phyloP scores from a whole-genome alignment of 2,797 vertebrate species.

The Atherinosoma microstoma region DNA sequence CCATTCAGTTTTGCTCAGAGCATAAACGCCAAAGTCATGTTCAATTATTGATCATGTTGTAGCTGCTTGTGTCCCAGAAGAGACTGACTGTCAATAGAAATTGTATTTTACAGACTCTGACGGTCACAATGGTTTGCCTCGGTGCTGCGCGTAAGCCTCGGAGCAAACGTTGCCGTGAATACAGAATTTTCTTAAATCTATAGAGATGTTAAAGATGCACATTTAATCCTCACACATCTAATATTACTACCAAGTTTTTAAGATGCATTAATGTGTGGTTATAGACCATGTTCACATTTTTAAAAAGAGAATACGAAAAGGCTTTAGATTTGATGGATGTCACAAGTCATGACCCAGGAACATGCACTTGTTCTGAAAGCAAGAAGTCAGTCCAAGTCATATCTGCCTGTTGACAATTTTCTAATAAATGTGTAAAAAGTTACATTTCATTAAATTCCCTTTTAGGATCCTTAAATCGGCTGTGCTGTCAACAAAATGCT shows the following conservation, averaged over 20 bases:
- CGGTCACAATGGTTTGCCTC: slow-evolving; percentile 19
- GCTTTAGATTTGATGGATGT: not conserved
- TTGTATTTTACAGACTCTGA: slow-evolving; percentile 28
- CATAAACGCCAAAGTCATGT: slow-evolving; percentile 53
- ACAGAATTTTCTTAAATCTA: not conserved
- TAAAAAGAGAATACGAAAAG: not conserved
- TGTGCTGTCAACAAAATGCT: not conserved
- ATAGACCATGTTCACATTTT: not conserved
- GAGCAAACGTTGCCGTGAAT: slow-evolving; percentile 22
- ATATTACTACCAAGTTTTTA: slow-evolving; percentile 3
- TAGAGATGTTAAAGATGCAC: not conserved
- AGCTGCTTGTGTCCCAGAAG: slow-evolving; percentile 22
- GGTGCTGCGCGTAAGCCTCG: not conserved
- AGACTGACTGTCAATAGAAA: slow-evolving; percentile 38
- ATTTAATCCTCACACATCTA: not conserved
- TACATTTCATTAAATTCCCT: not conserved
- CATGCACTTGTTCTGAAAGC: too few relatives aligned
- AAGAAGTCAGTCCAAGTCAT: not conserved
- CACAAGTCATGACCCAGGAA: not conserved
- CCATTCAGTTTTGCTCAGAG: slow-evolving; percentile 58
- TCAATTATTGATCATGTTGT: slow-evolving; percentile 61
- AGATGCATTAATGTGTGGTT: not conserved
- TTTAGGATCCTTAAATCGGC: not conserved
- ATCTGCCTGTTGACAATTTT: too few relatives aligned
- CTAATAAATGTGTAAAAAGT: not conserved